These are phyloP conservation scores for Drosophila varians DNA, from an alignment of 1,140 invertebrate genomes.

Conservation along the genomic window DNA sequence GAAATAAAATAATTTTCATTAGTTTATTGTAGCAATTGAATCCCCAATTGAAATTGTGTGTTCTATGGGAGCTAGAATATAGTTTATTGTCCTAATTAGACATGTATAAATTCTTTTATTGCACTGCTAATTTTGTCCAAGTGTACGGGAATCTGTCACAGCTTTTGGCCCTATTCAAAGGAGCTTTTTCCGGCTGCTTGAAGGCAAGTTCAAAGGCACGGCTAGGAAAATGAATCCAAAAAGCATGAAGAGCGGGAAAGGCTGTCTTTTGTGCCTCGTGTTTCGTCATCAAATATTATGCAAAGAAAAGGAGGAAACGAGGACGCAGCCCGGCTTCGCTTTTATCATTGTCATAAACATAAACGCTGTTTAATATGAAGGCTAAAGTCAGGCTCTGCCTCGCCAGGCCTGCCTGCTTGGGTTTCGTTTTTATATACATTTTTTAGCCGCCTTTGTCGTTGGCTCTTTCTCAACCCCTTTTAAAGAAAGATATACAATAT, in stretches of 20 bases:
- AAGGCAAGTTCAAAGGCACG: conserved; percentile 69
- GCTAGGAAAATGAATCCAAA: neutral
- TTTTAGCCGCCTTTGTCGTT: conserved; percentile 35
- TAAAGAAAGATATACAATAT: neutral
- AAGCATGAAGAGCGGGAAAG: neutral
- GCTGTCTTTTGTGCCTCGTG: conserved; percentile 28
- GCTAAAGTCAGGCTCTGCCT: conserved; percentile 8
- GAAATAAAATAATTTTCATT: no score
- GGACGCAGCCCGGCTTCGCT: conserved; percentile 32
- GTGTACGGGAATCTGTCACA: conserved; percentile 32
- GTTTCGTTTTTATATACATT: conserved; percentile 24
- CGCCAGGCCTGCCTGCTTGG: conserved; percentile 8
- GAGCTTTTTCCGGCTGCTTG: conserved; percentile 17
- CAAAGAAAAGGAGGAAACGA: conserved; percentile 22
- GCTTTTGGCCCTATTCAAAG: conserved; percentile 32
- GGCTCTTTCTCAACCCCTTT: conserved; percentile 32
- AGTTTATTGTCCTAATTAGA: no score
- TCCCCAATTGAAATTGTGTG: no score
- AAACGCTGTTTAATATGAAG: conserved; percentile 40
- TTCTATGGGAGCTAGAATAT: no score
- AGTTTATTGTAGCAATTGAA: no score
- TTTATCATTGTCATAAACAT: conserved; percentile 51
- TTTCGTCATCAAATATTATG: conserved; percentile 72
- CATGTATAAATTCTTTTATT: no score
- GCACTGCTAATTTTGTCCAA: neutral